Conservation (phyloP, 2,888 invertebrate genomes). For the Encarsia formosa region DNA sequence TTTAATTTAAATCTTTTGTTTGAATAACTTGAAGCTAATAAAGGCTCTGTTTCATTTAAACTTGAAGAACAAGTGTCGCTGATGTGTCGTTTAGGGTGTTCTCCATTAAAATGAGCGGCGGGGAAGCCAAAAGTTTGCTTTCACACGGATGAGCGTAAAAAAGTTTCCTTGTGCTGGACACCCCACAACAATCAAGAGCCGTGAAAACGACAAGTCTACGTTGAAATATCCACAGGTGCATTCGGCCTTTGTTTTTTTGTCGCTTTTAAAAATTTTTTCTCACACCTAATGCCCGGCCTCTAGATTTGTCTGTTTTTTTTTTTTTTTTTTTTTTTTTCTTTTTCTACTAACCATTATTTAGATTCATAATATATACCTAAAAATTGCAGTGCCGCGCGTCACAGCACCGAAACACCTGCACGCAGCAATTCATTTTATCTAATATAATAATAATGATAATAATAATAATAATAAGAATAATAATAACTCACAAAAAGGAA, state of each 20-base stretch:
- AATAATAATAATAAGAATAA: too few species aligned
- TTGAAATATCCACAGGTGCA: conserved; percentile 16
- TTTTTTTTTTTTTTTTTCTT: too few species aligned
- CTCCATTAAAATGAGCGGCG: conserved; percentile 14
- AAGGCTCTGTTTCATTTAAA: conserved; percentile 7
- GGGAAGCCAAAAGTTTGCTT: conserved; percentile 19
- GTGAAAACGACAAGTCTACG: conserved; percentile 24
- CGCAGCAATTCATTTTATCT: conserved; percentile 32
- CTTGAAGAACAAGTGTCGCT: conserved; percentile 16
- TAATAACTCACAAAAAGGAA: conserved; percentile 29
- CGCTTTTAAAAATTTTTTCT: conserved; percentile 19
- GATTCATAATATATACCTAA: conserved; percentile 33
- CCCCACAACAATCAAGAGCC: conserved; percentile 7
- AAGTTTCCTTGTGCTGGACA: conserved; percentile 12
- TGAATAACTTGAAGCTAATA: too few species aligned
- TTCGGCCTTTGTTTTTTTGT: conserved; percentile 21
- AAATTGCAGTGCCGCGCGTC: conserved; percentile 38
- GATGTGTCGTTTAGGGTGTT: too few species aligned
- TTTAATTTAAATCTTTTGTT: background rate
- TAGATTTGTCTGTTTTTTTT: too few species aligned
- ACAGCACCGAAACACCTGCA: conserved; percentile 36
- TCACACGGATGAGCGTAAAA: conserved; percentile 15
- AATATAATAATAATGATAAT: conserved; percentile 21
- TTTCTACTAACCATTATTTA: conserved; percentile 35
- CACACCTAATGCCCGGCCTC: conserved; percentile 39